These are phyloP conservation scores for Branchipolynoe longqiensis DNA, from an alignment of 2,888 invertebrate species.

Conservation along the genomic window DNA sequence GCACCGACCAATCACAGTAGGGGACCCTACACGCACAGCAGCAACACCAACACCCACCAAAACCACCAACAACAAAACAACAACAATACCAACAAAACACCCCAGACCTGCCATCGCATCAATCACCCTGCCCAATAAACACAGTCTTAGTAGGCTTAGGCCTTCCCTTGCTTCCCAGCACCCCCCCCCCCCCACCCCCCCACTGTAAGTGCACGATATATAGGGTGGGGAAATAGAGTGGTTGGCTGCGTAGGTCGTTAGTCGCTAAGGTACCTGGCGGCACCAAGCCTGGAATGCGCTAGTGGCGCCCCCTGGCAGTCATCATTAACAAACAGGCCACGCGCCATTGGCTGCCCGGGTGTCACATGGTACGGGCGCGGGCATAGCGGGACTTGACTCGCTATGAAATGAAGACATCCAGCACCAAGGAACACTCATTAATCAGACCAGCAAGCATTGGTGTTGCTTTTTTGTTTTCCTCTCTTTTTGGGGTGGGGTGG, in stretches of 20 bases:
- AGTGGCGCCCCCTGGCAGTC: conserved; percentile 15
- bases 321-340: conserved; percentile 44
- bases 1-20: conserved; percentile 9
- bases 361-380: background rate
- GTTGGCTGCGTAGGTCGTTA: conserved; percentile 23
- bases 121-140: conserved; percentile 41
- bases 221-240: conserved; percentile 56
- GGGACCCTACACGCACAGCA: background rate
- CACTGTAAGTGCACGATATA: conserved; percentile 51
- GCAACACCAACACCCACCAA: background rate
- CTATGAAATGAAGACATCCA: conserved; percentile 37
- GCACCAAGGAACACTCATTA: background rate
- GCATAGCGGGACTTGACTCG: conserved; percentile 12
- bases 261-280: conserved; percentile 35
- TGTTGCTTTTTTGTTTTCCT: too few relatives aligned
- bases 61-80: too few relatives aligned
- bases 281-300: conserved; percentile 36
- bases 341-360: conserved; percentile 49
- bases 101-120: background rate
- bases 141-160: conserved; percentile 35
- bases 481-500: too few relatives aligned
- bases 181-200: too few relatives aligned
- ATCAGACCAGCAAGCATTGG: too few relatives aligned
- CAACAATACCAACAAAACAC: background rate
- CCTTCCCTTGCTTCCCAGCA: conserved; percentile 3